Evolutionary conservation across 2,113 vertebrate genomes (phyloP).

Genomic region (Taurulus bubalis): DNA sequence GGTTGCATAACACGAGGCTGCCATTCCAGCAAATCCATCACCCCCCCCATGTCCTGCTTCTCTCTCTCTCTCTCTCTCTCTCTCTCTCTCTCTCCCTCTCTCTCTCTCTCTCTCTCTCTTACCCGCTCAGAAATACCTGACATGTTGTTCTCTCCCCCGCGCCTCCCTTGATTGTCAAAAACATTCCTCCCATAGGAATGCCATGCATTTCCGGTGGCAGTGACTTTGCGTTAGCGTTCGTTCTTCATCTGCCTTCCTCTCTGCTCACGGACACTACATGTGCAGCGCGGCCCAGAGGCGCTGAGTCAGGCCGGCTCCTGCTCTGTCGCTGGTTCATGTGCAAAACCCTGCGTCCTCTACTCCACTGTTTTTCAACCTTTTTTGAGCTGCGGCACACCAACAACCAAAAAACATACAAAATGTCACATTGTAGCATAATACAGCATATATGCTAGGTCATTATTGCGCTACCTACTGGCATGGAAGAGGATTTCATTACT

Average conservation of each 20-base stretch:
- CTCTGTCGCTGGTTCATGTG: constrained; percentile 8
- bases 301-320: constrained; percentile 39
- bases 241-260: constrained; percentile 13
- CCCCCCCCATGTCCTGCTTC: constrained; percentile 13
- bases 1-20: constrained; percentile 70
- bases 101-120: no score
- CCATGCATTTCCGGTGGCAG: constrained; percentile 38
- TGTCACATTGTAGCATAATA: no score
- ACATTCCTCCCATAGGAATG: constrained; percentile 46
- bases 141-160: constrained; percentile 44
- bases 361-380: no score
- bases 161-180: constrained; percentile 46
- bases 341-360: background rate
- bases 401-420: no score
- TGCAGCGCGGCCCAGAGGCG: constrained; percentile 18
- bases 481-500: no score
- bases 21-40: constrained; percentile 66
- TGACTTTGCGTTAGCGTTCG: constrained; percentile 45
- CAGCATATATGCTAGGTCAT: no score
- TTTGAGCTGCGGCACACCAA: no score
- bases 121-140: constrained; percentile 55
- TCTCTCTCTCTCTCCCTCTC: no score
- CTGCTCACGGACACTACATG: constrained; percentile 19
- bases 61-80: constrained; percentile 11
- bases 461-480: no score